Conservation (phyloP, 1,140 invertebrate species). For the Muscidifurax raptorellus region DNA sequence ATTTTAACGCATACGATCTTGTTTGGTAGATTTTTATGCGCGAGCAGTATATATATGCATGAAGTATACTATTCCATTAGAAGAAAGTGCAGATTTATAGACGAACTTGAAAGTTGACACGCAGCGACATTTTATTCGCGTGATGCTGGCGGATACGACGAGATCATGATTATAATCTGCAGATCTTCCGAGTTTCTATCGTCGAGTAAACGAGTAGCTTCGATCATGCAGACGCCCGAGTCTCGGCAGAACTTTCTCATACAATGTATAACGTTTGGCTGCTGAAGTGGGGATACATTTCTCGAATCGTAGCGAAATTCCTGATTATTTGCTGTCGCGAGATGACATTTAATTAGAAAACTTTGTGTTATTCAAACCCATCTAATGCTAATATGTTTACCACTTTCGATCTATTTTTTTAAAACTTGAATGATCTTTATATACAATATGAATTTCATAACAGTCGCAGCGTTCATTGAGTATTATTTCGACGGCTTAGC, state of each 20-base stretch:
- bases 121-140: no score
- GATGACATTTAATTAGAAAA: no score
- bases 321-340: no score
- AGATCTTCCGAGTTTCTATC: background rate
- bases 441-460: background rate
- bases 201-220: background rate
- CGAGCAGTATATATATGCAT: no score
- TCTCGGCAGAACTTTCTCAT: background rate
- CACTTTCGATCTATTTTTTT: background rate
- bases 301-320: no score
- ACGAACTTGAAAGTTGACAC: no score
- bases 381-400: no score
- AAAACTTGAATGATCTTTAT: background rate
- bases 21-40: no score
- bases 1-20: no score
- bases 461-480: background rate
- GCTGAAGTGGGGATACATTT: background rate
- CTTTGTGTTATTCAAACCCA: no score
- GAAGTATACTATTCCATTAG: background rate
- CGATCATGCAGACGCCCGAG: background rate
- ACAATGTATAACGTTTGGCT: background rate
- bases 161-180: background rate
- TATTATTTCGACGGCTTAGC: background rate
- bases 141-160: background rate
- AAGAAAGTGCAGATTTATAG: no score